Conservation (phyloP, 2,888 invertebrate genomes). For the Boloria selene region DNA sequence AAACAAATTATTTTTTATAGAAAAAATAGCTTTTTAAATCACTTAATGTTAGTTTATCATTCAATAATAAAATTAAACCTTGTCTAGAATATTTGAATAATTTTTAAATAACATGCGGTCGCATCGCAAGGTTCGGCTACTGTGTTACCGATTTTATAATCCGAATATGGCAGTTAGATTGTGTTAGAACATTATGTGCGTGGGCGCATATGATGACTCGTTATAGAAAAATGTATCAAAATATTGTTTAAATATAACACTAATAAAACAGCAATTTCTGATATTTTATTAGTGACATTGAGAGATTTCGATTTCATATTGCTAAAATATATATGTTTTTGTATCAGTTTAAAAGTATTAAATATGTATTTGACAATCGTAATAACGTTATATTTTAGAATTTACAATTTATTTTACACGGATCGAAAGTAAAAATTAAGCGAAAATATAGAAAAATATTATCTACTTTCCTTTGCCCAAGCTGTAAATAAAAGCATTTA, state of each 20-base stretch:
- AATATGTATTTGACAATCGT: too few species aligned
- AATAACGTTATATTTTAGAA: too few species aligned
- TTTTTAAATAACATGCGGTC: constrained; percentile 27
- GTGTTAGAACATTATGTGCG: constrained; percentile 17
- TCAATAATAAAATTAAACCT: constrained; percentile 8
- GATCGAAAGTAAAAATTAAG: too few species aligned
- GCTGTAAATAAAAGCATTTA: too few species aligned
- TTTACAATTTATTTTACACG: too few species aligned
- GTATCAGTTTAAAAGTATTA: too few species aligned
- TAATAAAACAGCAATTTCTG: too few species aligned
- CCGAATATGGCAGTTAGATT: constrained; percentile 24
- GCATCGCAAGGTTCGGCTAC: constrained; percentile 23
- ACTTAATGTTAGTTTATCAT: background rate
- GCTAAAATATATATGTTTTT: too few species aligned
- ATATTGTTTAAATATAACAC: background rate
- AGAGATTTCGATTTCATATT: too few species aligned
- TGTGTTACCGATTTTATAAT: constrained; percentile 35
- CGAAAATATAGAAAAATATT: too few species aligned
- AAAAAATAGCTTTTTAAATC: background rate
- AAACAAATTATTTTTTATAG: too few species aligned
- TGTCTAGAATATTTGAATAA: constrained; percentile 31
- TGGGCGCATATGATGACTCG: constrained; percentile 28
- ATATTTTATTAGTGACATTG: background rate
- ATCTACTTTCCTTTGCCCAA: too few species aligned
- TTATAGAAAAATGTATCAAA: constrained; percentile 6